Evolutionary conservation across 2,113 vertebrate species (phyloP), one percentile per base, ranked within the genome.

Genomic region (Alexandromys fortis): DNA sequence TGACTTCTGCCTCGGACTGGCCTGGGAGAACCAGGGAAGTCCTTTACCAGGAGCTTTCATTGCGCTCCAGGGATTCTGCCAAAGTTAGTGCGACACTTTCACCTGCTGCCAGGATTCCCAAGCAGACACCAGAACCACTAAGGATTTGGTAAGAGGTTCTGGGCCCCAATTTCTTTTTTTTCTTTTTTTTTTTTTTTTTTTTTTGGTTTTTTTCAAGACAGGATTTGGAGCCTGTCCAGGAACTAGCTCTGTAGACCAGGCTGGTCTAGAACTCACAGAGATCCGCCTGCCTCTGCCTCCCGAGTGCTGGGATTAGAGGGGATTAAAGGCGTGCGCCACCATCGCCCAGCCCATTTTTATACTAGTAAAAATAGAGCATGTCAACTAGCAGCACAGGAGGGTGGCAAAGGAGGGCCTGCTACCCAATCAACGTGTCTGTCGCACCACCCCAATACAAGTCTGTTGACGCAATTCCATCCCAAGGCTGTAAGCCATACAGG

Each of bases 371-470:
- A 76, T 35, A 24, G 47, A 87, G 45, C 9, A 8, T 11, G 4
- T 42, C 28, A 30, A 3, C 30, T 14, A 42, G 11, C 49, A 14
- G 63, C 5, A 13, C 95, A 42, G 83, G 78, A 35, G 67, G 7
- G 0, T 0, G 14, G 11, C 21, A 16, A 30, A 65, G 55, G 72
- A 72, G n/a, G 70, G 17, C 65, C 8, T 77, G 63, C 81, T 61
- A 24, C 78, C 33, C 3, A 0, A 6, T 42, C 45, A 21, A 21
- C 6, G 0, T 90, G 73, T n/a, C 81, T 35, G 4, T 2, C 2
- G 3, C 13, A 4, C 45, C 38, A 21, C 52, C 2, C 5, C 22
- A 82, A 21, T 8, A 7, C 22, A 28, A 70, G 58, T 17, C 72
- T 81, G 1, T 49, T 3, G 33, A 65, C 35, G 24, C 38, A 49